Conservation (phyloP, 92 coral and sea anemone species). For the Epizoanthus ramosus region DNA sequence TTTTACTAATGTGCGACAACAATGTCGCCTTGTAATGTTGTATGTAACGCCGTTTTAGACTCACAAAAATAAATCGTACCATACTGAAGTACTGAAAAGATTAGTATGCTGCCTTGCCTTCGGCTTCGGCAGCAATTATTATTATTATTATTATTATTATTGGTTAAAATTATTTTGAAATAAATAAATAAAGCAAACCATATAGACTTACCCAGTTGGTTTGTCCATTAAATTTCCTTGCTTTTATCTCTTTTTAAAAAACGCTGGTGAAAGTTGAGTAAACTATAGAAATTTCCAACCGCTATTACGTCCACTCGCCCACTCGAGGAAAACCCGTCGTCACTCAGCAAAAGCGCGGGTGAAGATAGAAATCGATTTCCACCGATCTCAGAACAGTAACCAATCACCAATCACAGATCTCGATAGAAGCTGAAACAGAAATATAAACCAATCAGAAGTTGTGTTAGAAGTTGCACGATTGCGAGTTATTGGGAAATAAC, state of each 20-base stretch:
- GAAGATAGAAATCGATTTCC: background rate
- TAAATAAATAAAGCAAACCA: background rate
- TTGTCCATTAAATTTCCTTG: slow-evolving; percentile 8
- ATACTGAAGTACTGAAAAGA: no score
- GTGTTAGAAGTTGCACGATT: background rate
- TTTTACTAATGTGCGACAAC: no score
- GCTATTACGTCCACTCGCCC: background rate
- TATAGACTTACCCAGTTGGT: slow-evolving; percentile 15
- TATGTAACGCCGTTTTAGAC: no score
- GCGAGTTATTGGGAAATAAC: no score
- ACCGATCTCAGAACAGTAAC: background rate
- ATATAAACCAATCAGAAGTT: slow-evolving; percentile 50
- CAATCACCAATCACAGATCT: slow-evolving; percentile 47
- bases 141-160: no score
- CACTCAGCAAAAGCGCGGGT: slow-evolving; percentile 20
- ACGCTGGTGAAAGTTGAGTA: background rate
- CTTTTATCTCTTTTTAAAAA: background rate
- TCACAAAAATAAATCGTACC: no score
- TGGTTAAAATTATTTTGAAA: background rate
- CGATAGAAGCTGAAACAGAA: slow-evolving; percentile 56
- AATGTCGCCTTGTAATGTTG: no score
- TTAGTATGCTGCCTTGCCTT: no score
- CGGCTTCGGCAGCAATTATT: no score
- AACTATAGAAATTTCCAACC: background rate
- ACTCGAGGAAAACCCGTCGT: background rate